phyloP scores from a whole-genome alignment of 2,888 invertebrate species.

The Sycophila texana region DNA sequence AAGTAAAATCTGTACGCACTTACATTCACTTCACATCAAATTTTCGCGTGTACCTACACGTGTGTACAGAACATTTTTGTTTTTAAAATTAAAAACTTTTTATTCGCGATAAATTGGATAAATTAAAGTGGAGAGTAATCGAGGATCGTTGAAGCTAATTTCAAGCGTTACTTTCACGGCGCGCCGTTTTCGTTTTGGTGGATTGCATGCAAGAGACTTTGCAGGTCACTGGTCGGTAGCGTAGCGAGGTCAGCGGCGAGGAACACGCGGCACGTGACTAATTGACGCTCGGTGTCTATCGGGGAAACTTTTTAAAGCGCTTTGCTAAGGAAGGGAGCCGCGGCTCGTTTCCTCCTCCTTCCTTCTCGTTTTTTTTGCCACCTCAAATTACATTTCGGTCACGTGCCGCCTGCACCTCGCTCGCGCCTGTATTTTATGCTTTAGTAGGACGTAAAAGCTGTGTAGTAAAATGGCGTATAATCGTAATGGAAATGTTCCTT shows the following conservation, averaged over 20 bases:
- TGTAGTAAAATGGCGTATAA: constrained; percentile 42
- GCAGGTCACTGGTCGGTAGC: constrained; percentile 29
- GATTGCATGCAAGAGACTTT: constrained; percentile 34
- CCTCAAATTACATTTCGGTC: constrained; percentile 30
- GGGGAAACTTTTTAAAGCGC: constrained; percentile 1
- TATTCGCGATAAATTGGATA: too few species aligned
- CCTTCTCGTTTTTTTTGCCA: not conserved
- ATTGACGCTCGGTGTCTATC: constrained; percentile 12
- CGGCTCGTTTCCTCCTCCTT: not conserved
- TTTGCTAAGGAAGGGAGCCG: not conserved
- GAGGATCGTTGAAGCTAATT: not conserved
- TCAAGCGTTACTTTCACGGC: constrained; percentile 37
- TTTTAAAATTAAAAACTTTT: too few species aligned
- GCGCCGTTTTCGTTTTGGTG: constrained; percentile 31
- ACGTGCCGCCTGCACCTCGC: constrained; percentile 39
- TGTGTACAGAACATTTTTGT: too few species aligned
- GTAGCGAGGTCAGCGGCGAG: constrained; percentile 27
- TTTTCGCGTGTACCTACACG: too few species aligned
- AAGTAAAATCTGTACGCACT: too few species aligned
- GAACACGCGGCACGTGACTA: constrained; percentile 44
- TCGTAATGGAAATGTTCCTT: constrained; percentile 42
- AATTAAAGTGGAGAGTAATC: too few species aligned
- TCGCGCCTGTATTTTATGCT: constrained; percentile 44
- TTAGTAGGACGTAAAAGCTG: constrained; percentile 46
- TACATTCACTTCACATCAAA: too few species aligned